These are phyloP conservation scores for Limanda limanda DNA, from an alignment of 2,113 vertebrate genomes.

Conservation along the genomic window DNA sequence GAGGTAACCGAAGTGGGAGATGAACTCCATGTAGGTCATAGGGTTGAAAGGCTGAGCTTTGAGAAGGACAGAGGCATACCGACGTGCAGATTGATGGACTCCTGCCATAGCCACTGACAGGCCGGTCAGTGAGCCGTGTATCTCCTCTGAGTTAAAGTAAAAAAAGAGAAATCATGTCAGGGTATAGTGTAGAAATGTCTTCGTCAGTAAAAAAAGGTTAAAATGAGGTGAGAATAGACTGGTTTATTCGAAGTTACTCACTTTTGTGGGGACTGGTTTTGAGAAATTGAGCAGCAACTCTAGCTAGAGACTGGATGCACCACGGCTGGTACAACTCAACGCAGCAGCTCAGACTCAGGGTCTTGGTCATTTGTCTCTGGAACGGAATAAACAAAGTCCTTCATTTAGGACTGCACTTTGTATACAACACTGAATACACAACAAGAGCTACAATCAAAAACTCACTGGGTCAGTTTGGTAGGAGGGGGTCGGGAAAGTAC, in stretches of 20 bases:
- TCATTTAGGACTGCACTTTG: background rate
- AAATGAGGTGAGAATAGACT: background rate
- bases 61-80: constrained; percentile 73
- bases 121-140: constrained; percentile 30
- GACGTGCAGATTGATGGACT: constrained; percentile 82
- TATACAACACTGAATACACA: background rate
- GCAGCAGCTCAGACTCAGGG: constrained; percentile 77
- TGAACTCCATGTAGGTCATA: constrained; percentile 81
- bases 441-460: background rate
- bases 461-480: background rate
- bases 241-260: constrained; percentile 22
- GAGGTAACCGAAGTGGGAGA: constrained; percentile 74
- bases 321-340: constrained; percentile 85
- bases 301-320: constrained; percentile 75
- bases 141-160: constrained; percentile 40
- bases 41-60: constrained; percentile 77
- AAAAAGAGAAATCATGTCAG: background rate
- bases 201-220: background rate
- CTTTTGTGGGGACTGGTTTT: constrained; percentile 23
- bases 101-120: constrained; percentile 79
- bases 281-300: constrained; percentile 74
- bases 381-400: background rate
- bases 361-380: constrained; percentile 62
- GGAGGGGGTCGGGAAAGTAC: no score
- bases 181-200: background rate